Base-by-base conservation (phyloP, 2,888 invertebrate species). In the Tachina grossa region DNA sequence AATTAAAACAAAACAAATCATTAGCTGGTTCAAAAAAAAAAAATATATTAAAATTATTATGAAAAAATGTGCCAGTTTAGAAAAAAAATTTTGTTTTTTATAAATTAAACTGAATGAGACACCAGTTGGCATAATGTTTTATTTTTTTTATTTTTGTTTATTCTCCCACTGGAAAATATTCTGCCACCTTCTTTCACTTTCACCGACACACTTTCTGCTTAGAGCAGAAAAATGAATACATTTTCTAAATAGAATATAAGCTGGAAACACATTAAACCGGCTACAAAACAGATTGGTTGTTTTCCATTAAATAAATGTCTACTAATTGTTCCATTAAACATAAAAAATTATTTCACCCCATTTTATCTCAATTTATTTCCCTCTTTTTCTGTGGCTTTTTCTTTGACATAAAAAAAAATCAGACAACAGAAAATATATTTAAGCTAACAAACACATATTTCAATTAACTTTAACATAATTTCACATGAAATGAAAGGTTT, bases 291-390 rank as follows among this genome's bases (percentile, higher is more conserved):
- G 65, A 39, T 55, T 55, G n/a, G 66, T 76, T 75, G 22, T 51
- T 59, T 79, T 75, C 53, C 55, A 75, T 63, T 71, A 79, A 84
- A 65, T 75, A 63, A 76, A 45, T 75, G 69, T 65, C 63, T 39
- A 55, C 79, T 57, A 75, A 84, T 69, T 79, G 65, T 71, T 31
- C 22, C 59, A 69, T 79, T 75, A 55, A 74, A 65, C 6, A 31
- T 79, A 75, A 41, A 57, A 68, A 41, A 51, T 76, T 61, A 31
- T 31, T 31, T 4, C 31, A 31, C 4, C 31, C 31, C 41, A 61
- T 68, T 68, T 53, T 43, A 3, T 22, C 22, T 31, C 55, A 13
- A 19, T 80, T 65, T 53, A 31, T 22, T 31, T n/a, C 9, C 9
- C 14, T 55, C 19, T 49, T 19, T 16, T 57, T 57, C 43, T n/a